Percentiles rank a stretch among this genome's conserved stretches.
Conservation (phyloP, 2,888 invertebrate genomes). For the Drosophila helvetica region DNA sequence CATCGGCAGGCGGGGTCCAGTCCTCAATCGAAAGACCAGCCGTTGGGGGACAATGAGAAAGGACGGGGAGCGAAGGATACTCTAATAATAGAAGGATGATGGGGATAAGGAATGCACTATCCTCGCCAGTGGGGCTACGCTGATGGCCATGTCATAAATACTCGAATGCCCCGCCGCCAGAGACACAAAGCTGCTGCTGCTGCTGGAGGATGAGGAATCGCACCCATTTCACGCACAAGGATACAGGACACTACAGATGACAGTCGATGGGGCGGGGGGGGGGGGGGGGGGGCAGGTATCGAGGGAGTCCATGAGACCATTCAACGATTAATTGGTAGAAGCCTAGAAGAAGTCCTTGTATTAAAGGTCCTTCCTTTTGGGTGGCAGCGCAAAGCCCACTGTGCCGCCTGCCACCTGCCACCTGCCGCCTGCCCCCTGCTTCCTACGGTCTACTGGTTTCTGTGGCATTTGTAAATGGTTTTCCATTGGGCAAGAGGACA, state of each 20-base stretch:
- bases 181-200: conserved; percentile 41
- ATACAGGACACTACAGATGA: conserved; percentile 58
- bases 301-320: no score
- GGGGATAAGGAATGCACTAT: not conserved
- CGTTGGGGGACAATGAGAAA: not conserved
- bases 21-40: no score
- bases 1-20: not conserved
- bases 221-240: conserved; percentile 44
- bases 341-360: no score
- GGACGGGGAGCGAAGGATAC: not conserved
- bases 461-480: conserved; percentile 56
- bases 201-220: conserved; percentile 9
- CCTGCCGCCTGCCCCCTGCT: not conserved
- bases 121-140: not conserved
- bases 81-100: not conserved
- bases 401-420: not conserved
- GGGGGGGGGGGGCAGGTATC: not conserved
- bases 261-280: not conserved
- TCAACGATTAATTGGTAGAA: not conserved
- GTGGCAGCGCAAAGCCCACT: not conserved
- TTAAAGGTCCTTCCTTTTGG: not conserved
- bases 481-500: conserved; percentile 53
- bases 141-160: conserved; percentile 67
- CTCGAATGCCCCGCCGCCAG: conserved; percentile 50
- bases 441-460: not conserved